These are phyloP conservation scores for Eptesicus fuscus DNA, from an alignment of 2,113 vertebrate species.

Conservation along the genomic window DNA sequence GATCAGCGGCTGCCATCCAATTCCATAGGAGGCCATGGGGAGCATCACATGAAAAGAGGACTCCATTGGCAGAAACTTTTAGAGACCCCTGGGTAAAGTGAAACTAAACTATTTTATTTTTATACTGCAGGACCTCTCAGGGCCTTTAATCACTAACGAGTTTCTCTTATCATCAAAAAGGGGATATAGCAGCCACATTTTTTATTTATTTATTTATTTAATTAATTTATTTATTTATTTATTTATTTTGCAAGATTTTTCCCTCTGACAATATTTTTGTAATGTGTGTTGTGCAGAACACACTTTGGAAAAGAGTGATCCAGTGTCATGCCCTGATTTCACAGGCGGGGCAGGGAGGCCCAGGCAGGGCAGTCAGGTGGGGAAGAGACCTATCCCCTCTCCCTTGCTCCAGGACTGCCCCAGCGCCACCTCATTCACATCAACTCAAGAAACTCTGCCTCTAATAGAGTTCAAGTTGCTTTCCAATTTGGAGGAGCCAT, in stretches of 20 bases:
- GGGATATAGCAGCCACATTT: not conserved
- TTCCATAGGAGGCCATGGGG: not conserved
- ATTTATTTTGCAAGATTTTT: not conserved
- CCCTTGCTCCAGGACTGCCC: not conserved
- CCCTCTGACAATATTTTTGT: not conserved
- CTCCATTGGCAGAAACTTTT: not conserved
- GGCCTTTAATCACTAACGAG: not conserved
- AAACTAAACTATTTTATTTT: not conserved
- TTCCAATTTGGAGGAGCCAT: not conserved
- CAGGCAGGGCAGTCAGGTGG: too few relatives aligned
- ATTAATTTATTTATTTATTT: not conserved
- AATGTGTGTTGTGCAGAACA: not conserved
- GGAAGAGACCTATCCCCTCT: not conserved
- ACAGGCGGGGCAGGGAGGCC: not conserved
- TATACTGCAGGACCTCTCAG: not conserved
- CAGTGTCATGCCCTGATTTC: not conserved
- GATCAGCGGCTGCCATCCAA: not conserved
- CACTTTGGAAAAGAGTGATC: not conserved
- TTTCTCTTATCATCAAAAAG: not conserved
- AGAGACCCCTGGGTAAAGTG: not conserved
- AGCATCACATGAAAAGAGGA: not conserved
- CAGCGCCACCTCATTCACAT: rapidly evolving
- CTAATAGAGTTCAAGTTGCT: not conserved
- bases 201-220: too few relatives aligned
- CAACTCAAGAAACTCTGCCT: not conserved